Conservation (phyloP, 2,888 invertebrate genomes). For the Macrosoma leucophasiata region DNA sequence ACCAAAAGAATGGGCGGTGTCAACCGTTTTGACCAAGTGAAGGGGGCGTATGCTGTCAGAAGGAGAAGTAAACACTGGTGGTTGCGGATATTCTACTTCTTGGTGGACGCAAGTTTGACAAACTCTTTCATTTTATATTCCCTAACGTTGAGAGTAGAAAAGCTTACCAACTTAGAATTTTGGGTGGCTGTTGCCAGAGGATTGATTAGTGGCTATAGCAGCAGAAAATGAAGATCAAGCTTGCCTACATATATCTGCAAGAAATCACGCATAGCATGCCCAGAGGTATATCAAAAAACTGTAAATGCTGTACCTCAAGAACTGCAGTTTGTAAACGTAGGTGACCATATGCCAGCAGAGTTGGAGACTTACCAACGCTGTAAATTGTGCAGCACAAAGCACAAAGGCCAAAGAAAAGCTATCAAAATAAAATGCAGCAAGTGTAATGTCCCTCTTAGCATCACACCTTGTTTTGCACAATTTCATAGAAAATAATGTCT, state of each 20-base stretch:
- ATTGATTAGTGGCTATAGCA: constrained; percentile 22
- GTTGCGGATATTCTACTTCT: constrained; percentile 29
- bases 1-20: constrained; percentile 32
- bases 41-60: constrained; percentile 26
- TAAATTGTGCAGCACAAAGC: constrained; percentile 25
- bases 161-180: constrained; percentile 27
- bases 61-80: constrained; percentile 28
- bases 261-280: constrained; percentile 16
- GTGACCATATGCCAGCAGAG: constrained; percentile 24
- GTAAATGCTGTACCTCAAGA: constrained; percentile 24
- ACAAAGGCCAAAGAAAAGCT: constrained; percentile 20
- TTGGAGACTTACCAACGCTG: constrained; percentile 20
- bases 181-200: constrained; percentile 25
- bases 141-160: constrained; percentile 15
- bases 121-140: constrained; percentile 27
- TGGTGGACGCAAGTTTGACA: constrained; percentile 26
- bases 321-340: constrained; percentile 24
- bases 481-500: constrained; percentile 17
- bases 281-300: constrained; percentile 20
- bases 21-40: constrained; percentile 25
- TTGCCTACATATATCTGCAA: constrained; percentile 15
- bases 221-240: constrained; percentile 21
- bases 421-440: constrained; percentile 19
- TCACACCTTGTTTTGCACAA: constrained; percentile 17
- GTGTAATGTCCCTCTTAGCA: constrained; percentile 18